These are phyloP conservation scores for Hiodon alosoides DNA, from an alignment of 2,113 vertebrate species.

Conservation along the genomic window DNA sequence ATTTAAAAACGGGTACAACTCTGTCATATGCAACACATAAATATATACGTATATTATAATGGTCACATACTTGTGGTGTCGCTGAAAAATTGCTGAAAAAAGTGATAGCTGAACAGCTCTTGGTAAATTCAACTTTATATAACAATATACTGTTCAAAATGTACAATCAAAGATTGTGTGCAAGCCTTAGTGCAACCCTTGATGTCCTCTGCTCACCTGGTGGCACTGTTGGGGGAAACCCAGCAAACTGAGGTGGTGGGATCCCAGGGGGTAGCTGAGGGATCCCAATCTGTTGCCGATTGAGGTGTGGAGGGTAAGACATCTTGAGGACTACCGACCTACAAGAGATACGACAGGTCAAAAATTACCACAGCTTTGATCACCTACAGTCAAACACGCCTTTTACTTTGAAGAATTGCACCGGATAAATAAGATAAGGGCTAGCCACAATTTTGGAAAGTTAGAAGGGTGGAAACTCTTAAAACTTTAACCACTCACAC, in stretches of 20 bases:
- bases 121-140: background rate
- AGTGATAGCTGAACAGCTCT: background rate
- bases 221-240: constrained; percentile 84
- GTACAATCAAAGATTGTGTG: background rate
- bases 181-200: background rate
- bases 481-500: too few relatives aligned
- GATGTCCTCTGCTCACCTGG: constrained; percentile 51
- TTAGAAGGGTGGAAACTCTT: too few relatives aligned
- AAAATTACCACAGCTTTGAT: background rate
- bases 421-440: background rate
- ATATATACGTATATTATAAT: background rate
- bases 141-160: background rate
- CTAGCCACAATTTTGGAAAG: too few relatives aligned
- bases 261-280: constrained; percentile 88
- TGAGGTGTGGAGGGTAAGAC: constrained; percentile 95
- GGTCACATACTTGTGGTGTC: too few relatives aligned
- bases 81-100: too few relatives aligned
- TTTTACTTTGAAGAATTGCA: background rate
- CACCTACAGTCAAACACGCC: background rate
- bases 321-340: constrained; percentile 76
- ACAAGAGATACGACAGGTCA: constrained; percentile 28
- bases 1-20: background rate
- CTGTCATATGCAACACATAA: background rate
- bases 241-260: constrained; percentile 89
- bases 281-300: constrained; percentile 86